phyloP scores from a whole-genome alignment of 2,113 vertebrate species.

The Aix galericulata region DNA sequence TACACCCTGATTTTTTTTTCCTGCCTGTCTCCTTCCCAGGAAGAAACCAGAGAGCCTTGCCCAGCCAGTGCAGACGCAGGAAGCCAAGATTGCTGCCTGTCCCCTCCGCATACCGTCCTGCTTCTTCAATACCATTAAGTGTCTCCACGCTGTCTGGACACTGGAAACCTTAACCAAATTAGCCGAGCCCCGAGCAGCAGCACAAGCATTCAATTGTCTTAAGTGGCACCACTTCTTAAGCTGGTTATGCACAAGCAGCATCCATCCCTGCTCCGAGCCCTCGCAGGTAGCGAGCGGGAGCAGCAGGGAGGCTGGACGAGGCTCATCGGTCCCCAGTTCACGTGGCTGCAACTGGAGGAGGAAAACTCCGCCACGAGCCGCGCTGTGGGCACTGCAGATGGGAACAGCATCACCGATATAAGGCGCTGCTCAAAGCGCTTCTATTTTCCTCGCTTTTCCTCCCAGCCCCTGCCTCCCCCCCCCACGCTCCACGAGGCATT shows the following conservation, averaged over 20 bases:
- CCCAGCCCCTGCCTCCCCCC: background rate
- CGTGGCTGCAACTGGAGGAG: background rate
- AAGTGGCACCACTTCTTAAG: conserved; percentile 45
- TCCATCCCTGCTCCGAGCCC: background rate
- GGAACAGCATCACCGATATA: background rate
- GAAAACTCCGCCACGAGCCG: fast-evolving
- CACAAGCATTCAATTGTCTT: conserved; percentile 57
- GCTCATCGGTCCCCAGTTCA: background rate
- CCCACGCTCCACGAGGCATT: background rate
- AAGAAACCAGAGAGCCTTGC: background rate
- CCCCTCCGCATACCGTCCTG: background rate
- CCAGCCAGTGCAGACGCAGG: background rate
- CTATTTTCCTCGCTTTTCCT: background rate
- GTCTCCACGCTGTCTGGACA: conserved; percentile 71
- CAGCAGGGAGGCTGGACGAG: background rate
- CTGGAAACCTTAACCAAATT: conserved; percentile 62
- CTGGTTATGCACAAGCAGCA: background rate
- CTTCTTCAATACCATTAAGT: conserved; percentile 69
- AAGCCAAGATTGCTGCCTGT: background rate
- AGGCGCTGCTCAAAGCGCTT: background rate
- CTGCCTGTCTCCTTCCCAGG: background rate
- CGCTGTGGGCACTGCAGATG: fast-evolving
- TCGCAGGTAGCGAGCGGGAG: background rate
- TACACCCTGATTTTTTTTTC: background rate
- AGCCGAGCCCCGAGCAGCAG: conserved; percentile 47